phyloP scores from a whole-genome alignment of 2,113 vertebrate species.

The Columbina picui region DNA sequence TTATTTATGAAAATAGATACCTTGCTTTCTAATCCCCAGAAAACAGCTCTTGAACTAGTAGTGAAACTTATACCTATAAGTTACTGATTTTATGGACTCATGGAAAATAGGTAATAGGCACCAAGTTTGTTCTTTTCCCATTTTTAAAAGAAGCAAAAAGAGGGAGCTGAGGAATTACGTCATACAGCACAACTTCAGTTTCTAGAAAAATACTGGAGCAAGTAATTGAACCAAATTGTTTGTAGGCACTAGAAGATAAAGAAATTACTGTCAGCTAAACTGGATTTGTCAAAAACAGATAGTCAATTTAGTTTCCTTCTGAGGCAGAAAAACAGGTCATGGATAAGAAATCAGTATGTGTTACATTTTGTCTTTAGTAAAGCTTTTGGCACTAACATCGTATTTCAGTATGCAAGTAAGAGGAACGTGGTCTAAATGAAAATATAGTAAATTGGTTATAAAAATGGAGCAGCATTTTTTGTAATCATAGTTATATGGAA shows the following conservation, averaged over 20 bases:
- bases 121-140: background rate
- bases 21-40: background rate
- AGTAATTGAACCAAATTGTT: slow-evolving; percentile 29
- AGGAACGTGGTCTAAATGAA: background rate
- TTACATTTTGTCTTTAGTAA: background rate
- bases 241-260: slow-evolving; percentile 12
- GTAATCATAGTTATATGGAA: background rate
- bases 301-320: slow-evolving; percentile 20
- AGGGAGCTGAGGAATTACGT: background rate
- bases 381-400: background rate
- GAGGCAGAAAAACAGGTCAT: background rate
- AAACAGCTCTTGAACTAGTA: background rate
- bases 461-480: background rate
- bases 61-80: background rate
- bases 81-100: background rate
- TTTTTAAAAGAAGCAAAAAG: background rate
- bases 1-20: background rate
- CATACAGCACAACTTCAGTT: background rate
- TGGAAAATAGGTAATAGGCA: background rate
- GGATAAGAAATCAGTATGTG: background rate
- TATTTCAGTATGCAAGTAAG: background rate
- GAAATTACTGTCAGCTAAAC: slow-evolving; percentile 40
- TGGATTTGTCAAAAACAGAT: slow-evolving; percentile 33
- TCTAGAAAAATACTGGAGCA: background rate
- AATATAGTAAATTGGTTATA: background rate